Evolutionary conservation across 1,140 invertebrate species (phyloP).

Genomic region (Dinothrombium tinctorium): DNA sequence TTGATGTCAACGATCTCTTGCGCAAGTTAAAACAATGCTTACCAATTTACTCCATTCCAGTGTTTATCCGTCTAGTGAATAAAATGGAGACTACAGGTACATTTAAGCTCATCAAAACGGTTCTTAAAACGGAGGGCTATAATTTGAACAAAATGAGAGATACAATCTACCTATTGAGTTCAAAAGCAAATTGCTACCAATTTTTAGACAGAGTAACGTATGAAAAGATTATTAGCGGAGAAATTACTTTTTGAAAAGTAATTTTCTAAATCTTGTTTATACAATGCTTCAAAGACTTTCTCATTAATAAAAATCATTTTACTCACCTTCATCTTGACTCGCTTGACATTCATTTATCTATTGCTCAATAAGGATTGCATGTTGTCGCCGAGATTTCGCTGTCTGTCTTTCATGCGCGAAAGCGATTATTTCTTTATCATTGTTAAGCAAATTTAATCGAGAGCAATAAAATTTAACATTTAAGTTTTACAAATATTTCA

Average conservation of each 20-base stretch:
- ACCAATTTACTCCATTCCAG: slow-evolving; percentile 60
- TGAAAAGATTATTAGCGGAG: slow-evolving; percentile 2
- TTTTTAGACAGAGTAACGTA: slow-evolving; percentile 2
- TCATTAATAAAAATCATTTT: no score
- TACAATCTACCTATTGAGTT: slow-evolving; percentile 7
- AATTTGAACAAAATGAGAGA: slow-evolving; percentile 24
- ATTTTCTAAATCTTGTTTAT: no score
- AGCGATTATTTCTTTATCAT: no score
- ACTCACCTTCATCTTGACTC: no score
- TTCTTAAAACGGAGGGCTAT: slow-evolving; percentile 71
- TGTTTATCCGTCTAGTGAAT: slow-evolving; percentile 57
- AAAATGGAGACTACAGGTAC: slow-evolving; percentile 75
- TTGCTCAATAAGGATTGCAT: no score
- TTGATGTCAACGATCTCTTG: slow-evolving; percentile 36
- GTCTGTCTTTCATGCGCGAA: no score
- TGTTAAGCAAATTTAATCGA: no score
- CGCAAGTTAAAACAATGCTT: slow-evolving; percentile 27
- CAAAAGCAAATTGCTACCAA: slow-evolving; percentile 2
- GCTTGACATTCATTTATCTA: no score
- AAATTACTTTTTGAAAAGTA: slow-evolving; percentile 10
- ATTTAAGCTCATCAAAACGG: slow-evolving; percentile 75
- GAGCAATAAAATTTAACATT: no score
- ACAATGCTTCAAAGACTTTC: no score
- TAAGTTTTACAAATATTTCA: no score
- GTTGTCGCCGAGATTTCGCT: no score